Conservation (phyloP, 2,888 invertebrate species). For the Acanthosepion pharaonis region DNA sequence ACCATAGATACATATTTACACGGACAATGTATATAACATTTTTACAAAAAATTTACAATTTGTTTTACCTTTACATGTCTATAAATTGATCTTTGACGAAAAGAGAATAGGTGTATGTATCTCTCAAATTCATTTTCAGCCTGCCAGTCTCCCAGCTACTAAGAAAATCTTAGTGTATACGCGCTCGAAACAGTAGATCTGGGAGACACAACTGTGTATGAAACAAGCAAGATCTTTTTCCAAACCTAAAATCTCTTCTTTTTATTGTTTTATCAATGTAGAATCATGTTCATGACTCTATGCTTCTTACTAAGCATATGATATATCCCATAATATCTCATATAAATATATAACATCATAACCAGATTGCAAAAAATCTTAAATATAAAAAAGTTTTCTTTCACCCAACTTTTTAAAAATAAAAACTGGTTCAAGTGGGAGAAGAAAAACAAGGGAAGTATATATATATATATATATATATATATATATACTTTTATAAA, state of each 20-base stretch:
- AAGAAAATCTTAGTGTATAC: neutral
- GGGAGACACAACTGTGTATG: neutral
- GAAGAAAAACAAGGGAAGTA: neutral
- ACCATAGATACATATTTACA: too few species aligned
- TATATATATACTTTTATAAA: too few species aligned
- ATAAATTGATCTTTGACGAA: neutral
- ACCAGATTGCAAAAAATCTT: conserved; percentile 11
- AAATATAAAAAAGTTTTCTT: neutral
- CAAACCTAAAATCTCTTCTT: too few species aligned
- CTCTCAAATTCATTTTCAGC: neutral
- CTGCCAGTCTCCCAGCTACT: conserved; percentile 17
- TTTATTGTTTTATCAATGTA: neutral
- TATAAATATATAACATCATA: neutral
- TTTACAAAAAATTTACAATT: neutral
- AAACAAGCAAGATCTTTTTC: neutral
- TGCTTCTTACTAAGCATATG: neutral
- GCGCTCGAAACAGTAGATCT: neutral
- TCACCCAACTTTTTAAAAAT: conserved; percentile 1
- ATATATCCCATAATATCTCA: neutral
- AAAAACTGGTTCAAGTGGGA: neutral
- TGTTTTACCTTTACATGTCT: neutral
- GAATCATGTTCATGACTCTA: neutral
- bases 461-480: neutral
- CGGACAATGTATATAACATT: neutral
- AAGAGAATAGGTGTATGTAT: neutral